Percentiles rank a stretch among this genome's conserved stretches.
phyloP scores from a whole-genome alignment of 2,888 invertebrate species.

The Drosophila robusta region DNA sequence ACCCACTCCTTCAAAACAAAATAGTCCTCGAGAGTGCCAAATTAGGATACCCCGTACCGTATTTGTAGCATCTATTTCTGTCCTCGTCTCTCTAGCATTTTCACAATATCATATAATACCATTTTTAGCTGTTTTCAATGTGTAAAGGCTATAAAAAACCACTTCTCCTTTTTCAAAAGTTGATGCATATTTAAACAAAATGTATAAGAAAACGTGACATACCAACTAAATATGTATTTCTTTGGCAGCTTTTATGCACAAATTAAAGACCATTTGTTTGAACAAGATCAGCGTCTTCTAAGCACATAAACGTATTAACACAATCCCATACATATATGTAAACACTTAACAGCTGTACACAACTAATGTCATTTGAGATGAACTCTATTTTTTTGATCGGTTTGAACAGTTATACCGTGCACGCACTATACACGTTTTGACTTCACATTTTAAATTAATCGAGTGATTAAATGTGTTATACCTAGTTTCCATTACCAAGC shows the following conservation, averaged over 20 bases:
- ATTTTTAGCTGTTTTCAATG: too few species aligned
- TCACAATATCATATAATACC: too few species aligned
- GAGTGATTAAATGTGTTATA: neutral
- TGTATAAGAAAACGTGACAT: conserved; percentile 9
- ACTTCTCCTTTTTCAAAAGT: neutral
- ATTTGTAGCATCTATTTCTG: too few species aligned
- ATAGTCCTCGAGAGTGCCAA: too few species aligned
- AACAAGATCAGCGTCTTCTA: neutral
- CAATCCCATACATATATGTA: conserved; percentile 30
- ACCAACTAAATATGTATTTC: conserved; percentile 26
- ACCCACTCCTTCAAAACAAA: too few species aligned
- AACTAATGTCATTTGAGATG: conserved; percentile 46
- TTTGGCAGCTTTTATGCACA: conserved; percentile 10
- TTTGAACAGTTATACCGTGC: neutral
- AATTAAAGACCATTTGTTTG: conserved; percentile 19
- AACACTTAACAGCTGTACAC: conserved; percentile 47
- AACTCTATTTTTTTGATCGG: conserved; percentile 1
- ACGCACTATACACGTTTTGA: neutral
- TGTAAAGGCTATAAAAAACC: too few species aligned
- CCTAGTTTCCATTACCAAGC: too few species aligned
- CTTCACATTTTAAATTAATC: neutral
- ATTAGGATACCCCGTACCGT: too few species aligned
- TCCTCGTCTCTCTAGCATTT: too few species aligned
- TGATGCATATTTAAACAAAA: neutral
- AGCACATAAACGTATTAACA: conserved; percentile 6